Evolutionary conservation across 2,888 invertebrate species (phyloP), one percentile per base, ranked within the genome.

Genomic region (Macaria notata): DNA sequence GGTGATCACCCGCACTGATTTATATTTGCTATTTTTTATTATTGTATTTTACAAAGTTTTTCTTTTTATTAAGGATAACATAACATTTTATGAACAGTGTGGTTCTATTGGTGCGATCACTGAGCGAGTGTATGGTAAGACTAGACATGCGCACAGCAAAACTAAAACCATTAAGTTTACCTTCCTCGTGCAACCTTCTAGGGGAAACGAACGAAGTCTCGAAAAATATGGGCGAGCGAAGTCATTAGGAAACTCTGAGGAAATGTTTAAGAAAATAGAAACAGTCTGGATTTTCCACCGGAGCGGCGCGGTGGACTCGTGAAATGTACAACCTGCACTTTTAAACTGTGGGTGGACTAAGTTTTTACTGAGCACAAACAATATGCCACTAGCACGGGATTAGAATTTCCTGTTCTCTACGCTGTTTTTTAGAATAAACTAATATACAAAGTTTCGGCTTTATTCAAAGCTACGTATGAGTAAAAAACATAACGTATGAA

Each of bases 131-230:
- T 3, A 36, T 36, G 33, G 33, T 36, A 36, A 4, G 33, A 7
- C 46, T 45, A 41, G 64, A 67, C 71, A 72, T 69, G 71, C 68
- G 19, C 54, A 43, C 55, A 75, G 71, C 73, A 73, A 64, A 74
- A 78, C 69, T 76, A 76, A 66, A 72, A 65, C 72, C 73, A 76
- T 76, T 78, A 54, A 54, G 47, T 46, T 38, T 70, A 71, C 67
- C 61, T 61, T 50, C 9, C 41, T 41, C 33, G 33, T 19, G 19
- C 33, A 36, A 36, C 33, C 33, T 36, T 36, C 33, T 7, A 36
- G 33, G 33, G 33, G 33, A 36, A 36, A 36, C 33, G 33, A 72
- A 62, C 63, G 65, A 56, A 66, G 57, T 59, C 67, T 66, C 52
- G 68, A 67, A 71, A 77, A 73, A 75, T 77, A 76, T 77, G 69